These are phyloP conservation scores for Drosophila neotestacea DNA, from an alignment of 2,888 invertebrate species.

Conservation along the genomic window DNA sequence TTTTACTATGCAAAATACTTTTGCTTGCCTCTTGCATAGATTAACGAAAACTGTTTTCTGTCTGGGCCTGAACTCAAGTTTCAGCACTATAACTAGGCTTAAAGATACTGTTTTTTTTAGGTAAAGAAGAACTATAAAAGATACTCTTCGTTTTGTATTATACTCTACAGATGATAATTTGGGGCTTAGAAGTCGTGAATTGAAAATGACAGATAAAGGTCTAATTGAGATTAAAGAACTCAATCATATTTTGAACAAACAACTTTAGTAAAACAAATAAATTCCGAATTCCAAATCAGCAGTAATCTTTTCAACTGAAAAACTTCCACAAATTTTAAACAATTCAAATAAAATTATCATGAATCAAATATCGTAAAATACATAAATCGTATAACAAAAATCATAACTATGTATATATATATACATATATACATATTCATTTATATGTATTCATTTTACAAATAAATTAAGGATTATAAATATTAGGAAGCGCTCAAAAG, in stretches of 20 bases:
- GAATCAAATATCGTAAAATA: background rate
- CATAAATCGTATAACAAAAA: background rate
- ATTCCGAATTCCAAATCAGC: too few relatives aligned
- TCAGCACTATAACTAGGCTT: background rate
- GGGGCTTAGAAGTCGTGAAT: too few relatives aligned
- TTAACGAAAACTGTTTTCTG: constrained; percentile 58
- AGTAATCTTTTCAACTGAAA: too few relatives aligned
- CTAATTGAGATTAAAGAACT: too few relatives aligned
- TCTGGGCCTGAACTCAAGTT: constrained; percentile 22
- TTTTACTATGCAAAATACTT: constrained; percentile 76
- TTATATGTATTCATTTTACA: too few relatives aligned
- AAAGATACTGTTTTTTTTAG: background rate
- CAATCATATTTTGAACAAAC: too few relatives aligned
- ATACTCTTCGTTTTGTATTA: too few relatives aligned
- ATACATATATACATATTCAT: too few relatives aligned
- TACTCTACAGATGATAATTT: too few relatives aligned
- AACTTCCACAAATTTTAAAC: background rate
- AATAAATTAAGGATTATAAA: background rate
- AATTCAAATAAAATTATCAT: background rate
- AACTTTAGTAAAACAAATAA: too few relatives aligned
- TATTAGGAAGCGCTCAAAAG: background rate
- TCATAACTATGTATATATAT: too few relatives aligned
- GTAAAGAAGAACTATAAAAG: background rate
- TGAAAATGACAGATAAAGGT: too few relatives aligned
- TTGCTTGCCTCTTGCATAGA: constrained; percentile 69